A percentile compares a stretch with the other conserved stretches of the same genome.
Conservation (phyloP, 2,888 invertebrate genomes). For the Glaucopsyche alexis region DNA sequence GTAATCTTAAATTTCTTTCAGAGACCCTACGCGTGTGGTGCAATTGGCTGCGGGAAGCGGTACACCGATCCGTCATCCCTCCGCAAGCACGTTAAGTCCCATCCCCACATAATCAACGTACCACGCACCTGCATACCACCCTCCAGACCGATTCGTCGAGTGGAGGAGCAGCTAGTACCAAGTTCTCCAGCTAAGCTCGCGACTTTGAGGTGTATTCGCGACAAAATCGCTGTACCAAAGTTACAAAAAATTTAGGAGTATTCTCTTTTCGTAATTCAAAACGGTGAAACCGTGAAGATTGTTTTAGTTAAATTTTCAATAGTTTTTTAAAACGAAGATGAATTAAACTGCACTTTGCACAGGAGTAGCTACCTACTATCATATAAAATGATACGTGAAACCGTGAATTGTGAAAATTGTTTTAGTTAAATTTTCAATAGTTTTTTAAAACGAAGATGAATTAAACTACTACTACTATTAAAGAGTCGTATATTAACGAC, state of each 20-base stretch:
- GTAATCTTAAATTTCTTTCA: slow-evolving; percentile 54
- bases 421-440: too few relatives aligned
- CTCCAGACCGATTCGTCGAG: slow-evolving; percentile 53
- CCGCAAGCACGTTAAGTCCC: slow-evolving; percentile 95
- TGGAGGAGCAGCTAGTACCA: slow-evolving; percentile 62
- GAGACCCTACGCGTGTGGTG: slow-evolving; percentile 96
- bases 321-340: too few relatives aligned
- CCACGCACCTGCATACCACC: slow-evolving; percentile 66
- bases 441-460: too few relatives aligned
- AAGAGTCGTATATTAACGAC: too few relatives aligned
- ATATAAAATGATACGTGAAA: too few relatives aligned
- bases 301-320: too few relatives aligned
- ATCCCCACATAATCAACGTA: slow-evolving; percentile 72
- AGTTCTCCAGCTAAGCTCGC: slow-evolving; percentile 71
- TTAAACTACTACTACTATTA: too few relatives aligned
- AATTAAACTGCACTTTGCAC: too few relatives aligned
- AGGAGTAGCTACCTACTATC: too few relatives aligned
- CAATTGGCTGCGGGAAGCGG: slow-evolving; percentile 91
- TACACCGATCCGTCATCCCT: slow-evolving; percentile 97
- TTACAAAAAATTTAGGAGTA: slow-evolving; percentile 54
- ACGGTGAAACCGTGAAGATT: too few relatives aligned
- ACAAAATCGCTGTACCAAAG: slow-evolving; percentile 67
- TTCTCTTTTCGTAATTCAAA: too few relatives aligned
- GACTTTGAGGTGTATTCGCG: slow-evolving; percentile 66
- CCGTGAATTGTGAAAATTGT: too few relatives aligned